Evolutionary conservation across 2,888 invertebrate genomes (phyloP).

Genomic region (Melinopterus prodromus): DNA sequence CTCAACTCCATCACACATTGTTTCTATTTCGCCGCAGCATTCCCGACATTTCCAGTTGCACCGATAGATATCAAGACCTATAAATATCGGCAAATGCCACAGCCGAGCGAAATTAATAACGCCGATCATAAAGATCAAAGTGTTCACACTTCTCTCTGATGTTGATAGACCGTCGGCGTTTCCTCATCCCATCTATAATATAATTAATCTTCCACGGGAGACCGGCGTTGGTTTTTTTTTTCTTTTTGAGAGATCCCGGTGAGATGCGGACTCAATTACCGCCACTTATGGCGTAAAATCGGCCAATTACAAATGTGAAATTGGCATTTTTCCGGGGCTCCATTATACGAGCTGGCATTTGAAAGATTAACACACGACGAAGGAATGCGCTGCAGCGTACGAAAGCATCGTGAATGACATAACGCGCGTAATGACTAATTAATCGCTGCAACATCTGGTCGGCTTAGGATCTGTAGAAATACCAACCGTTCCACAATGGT

Average conservation of each 20-base stretch:
- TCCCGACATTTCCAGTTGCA: not conserved
- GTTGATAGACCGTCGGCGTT: not conserved
- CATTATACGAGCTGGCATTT: constrained; percentile 13
- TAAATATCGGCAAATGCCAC: not conserved
- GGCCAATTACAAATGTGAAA: constrained; percentile 14
- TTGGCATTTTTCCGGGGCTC: not conserved
- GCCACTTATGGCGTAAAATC: not conserved
- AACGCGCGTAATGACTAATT: constrained; percentile 24
- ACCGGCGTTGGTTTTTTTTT: not conserved
- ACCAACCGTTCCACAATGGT: not conserved
- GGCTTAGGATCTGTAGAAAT: not conserved
- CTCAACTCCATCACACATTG: not conserved
- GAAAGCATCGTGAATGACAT: constrained; percentile 11
- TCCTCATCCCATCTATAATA: not conserved
- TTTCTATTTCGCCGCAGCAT: not conserved
- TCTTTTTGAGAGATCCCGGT: not conserved
- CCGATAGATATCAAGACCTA: not conserved
- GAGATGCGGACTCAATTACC: not conserved
- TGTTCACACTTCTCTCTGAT: not conserved
- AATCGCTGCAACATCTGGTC: constrained; percentile 21
- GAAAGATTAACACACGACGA: constrained; percentile 10
- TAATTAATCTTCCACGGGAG: not conserved
- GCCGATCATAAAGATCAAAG: not conserved
- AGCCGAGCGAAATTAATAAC: not conserved
- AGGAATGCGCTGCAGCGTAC: constrained; percentile 15